Percentiles rank a stretch among this genome's conserved stretches.
phyloP scores from a whole-genome alignment of 2,888 invertebrate species.

The Nephrotoma guestfalica region DNA sequence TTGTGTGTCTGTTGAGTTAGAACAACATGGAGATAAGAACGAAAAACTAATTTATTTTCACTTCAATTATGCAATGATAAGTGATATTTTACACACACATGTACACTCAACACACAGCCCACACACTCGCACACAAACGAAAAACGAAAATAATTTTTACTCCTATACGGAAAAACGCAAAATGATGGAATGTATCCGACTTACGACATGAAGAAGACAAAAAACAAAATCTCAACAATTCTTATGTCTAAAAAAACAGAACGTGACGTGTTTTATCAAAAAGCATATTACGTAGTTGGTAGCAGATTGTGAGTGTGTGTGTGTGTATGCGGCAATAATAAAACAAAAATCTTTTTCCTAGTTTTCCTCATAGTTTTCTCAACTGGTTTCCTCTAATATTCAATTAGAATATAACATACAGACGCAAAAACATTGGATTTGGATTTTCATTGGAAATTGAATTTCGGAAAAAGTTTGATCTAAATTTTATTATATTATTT shows the following conservation, averaged over 20 bases:
- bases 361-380: background rate
- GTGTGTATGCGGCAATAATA: background rate
- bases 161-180: background rate
- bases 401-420: background rate
- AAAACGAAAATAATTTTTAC: background rate
- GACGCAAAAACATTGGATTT: background rate
- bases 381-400: background rate
- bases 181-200: background rate
- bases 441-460: background rate
- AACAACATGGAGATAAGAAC: background rate
- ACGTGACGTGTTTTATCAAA: background rate
- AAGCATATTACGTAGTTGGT: background rate
- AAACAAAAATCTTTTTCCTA: background rate
- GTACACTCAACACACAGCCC: background rate
- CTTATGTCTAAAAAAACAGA: background rate
- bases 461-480: background rate
- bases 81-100: background rate
- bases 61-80: background rate
- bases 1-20: background rate
- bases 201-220: background rate
- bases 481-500: background rate
- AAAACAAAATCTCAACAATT: background rate
- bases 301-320: background rate
- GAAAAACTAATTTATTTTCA: background rate
- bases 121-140: no score